Evolutionary conservation across 2,888 invertebrate genomes (phyloP).

Genomic region (Flabesymbios commensalis): DNA sequence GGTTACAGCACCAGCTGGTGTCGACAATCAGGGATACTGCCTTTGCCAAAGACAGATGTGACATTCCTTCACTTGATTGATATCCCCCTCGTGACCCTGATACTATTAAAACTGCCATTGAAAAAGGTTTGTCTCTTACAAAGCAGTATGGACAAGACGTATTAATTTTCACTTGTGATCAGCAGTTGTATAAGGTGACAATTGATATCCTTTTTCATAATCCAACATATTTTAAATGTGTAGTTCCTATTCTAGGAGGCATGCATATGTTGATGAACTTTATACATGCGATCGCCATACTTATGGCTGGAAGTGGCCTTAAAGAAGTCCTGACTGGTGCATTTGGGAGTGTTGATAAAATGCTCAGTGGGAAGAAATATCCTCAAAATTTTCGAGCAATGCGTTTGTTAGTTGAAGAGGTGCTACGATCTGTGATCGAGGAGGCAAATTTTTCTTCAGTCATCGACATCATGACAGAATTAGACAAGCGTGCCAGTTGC

Average conservation of each 20-base stretch:
- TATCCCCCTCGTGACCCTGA: slow-evolving; percentile 15
- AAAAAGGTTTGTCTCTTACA: slow-evolving; percentile 5
- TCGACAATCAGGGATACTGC: too few species aligned
- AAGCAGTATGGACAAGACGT: not conserved
- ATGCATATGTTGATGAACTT: slow-evolving; percentile 4
- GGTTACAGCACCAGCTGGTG: too few species aligned
- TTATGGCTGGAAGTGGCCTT: slow-evolving; percentile 5
- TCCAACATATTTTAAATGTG: not conserved
- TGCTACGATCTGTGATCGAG: slow-evolving; percentile 5
- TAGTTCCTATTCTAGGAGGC: not conserved
- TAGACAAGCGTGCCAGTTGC: slow-evolving; percentile 1
- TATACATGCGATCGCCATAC: not conserved
- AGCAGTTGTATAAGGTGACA: slow-evolving; percentile 3
- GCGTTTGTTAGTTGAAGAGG: not conserved
- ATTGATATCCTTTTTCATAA: not conserved
- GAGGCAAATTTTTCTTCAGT: slow-evolving; percentile 2
- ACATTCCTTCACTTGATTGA: too few species aligned
- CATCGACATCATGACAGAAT: slow-evolving; percentile 6
- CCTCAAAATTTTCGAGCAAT: slow-evolving; percentile 8
- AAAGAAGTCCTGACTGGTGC: slow-evolving; percentile 1
- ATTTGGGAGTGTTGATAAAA: slow-evolving; percentile 4
- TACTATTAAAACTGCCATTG: slow-evolving; percentile 10
- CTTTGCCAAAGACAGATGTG: too few species aligned
- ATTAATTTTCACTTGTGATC: not conserved
- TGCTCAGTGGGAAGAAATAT: slow-evolving; percentile 9